Evolutionary conservation across 2,113 vertebrate genomes (phyloP), one percentile per base, ranked within the genome.

Genomic region (Neoarius graeffei): DNA sequence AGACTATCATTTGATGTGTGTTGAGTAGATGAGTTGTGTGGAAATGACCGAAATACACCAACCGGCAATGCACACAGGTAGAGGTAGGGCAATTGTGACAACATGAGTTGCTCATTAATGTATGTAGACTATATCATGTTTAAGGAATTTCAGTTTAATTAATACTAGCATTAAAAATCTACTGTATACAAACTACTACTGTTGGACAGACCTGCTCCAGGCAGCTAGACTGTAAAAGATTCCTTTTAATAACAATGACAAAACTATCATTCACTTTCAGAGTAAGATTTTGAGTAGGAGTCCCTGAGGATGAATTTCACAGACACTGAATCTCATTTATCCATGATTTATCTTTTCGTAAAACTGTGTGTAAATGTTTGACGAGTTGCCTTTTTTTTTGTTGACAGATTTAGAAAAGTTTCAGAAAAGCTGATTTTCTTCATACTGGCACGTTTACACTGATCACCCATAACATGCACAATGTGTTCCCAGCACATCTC

Each of bases 231-330:
- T 23, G 30, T 42, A 20, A 69, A 19, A 27, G 5, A 7, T 11
- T 27, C 35, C 50, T 71, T 84, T 84, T 84, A 73, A 73, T 54
- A 84, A 85, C 13, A 73, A 85, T 57, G 56, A 62, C 9, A 25
- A 76, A 25, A 52, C 73, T 76, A 52, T 74, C 19, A 7, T 23
- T 74, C 71, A 5, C 19, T 20, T 74, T 48, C 30, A 71, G 69
- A 71, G 30, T 48, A 48, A 42, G 69, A 9, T 42, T 42, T 35
- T 20, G 30, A 73, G 69, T 9, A 7, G 42, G 15, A 73, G 19
- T 73, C 69, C 69, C 30, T 35, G 0, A 19, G 71, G 17, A 73
- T 30, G 17, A 48, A 48, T 73, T 20, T 73, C 71, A 42, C 69
- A 73, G 6, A 4, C 17, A 73, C 15, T 35, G 30, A 1, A 9